Percentiles rank a stretch among this genome's conserved stretches.
Conservation (phyloP, 1,140 invertebrate genomes). For the Calosoma granatense region DNA sequence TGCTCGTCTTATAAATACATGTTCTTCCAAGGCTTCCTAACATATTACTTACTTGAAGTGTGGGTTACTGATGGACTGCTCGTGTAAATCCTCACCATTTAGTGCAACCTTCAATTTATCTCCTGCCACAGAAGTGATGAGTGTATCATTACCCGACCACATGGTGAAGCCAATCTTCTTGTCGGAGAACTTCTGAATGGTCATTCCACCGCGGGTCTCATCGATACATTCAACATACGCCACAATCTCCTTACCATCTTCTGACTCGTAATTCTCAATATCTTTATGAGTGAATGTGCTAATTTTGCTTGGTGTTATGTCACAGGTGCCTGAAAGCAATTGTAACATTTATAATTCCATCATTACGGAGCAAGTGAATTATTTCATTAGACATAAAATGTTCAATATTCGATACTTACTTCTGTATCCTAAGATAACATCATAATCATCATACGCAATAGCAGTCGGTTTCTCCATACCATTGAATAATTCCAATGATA, state of each 20-base stretch:
- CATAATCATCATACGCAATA: background rate
- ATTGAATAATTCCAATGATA: background rate
- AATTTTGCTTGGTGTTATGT: background rate
- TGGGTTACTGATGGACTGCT: too few species aligned
- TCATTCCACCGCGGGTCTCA: background rate
- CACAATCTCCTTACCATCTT: background rate
- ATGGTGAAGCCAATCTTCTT: background rate
- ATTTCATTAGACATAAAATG: too few species aligned
- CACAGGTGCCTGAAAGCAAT: background rate
- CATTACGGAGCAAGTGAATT: too few species aligned
- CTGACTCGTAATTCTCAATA: background rate
- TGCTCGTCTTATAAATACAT: too few species aligned
- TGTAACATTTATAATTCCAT: background rate
- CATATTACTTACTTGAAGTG: too few species aligned
- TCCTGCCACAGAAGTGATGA: background rate
- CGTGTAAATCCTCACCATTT: background rate
- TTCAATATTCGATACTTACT: background rate
- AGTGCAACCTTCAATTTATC: background rate
- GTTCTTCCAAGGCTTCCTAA: too few species aligned
- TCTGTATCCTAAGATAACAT: background rate
- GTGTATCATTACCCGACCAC: background rate
- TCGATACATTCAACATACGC: background rate
- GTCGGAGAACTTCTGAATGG: background rate
- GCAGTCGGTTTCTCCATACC: too few species aligned
- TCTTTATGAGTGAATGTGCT: background rate